Evolutionary conservation across 30 jellyfish, hydroid and myxozoan genomes (phyloP), one percentile per base, ranked within the genome.

Genomic region (Turritopsis rubra): DNA sequence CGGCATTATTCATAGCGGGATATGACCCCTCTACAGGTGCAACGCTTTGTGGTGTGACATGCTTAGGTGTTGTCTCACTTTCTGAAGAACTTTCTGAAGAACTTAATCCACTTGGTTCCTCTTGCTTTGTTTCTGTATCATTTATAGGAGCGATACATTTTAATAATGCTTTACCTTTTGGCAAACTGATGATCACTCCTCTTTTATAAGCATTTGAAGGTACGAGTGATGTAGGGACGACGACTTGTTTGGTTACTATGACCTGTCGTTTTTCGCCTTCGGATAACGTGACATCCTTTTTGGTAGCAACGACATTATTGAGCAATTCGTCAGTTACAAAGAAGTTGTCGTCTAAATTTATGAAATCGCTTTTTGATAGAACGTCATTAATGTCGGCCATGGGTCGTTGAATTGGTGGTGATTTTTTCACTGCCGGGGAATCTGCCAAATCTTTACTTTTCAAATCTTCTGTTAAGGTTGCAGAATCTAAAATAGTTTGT

Each of bases 111-210:
- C 30, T n/a, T 28, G 70, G n/a, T 21, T 23, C 30, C 8, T 16
- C 77, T 23, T 68, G 28, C 8, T 68, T 26, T 1, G 77, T 26
- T 26, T 31, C 83, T 17, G 24, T 88, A 16, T 86, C 83, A 1
- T 88, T 79, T 79, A 84, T 87, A 77, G 87, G 87, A 54, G 80
- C 99, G 31, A 86, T 87, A 83, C 99, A 93, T 82, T 85, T 93
- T 85, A 93, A 41, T 29, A 93, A 83, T 17, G 99, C 99, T 79
- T 90, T 90, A 0, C 99, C 99, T 75, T 88, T 93, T 28, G 99
- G 99, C 60, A 93, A 83, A 66, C 99, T 93, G 27, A 93, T 93
- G 81, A 87, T 86, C 27, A 93, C 99, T 1, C 99, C 99, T 28
- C 95, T 80, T 29, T 93, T 93, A 80, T 84, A 93, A 1, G 99